Evolutionary conservation across 2,797 vertebrate genomes (phyloP).

Genomic region (Monodelphis domestica): DNA sequence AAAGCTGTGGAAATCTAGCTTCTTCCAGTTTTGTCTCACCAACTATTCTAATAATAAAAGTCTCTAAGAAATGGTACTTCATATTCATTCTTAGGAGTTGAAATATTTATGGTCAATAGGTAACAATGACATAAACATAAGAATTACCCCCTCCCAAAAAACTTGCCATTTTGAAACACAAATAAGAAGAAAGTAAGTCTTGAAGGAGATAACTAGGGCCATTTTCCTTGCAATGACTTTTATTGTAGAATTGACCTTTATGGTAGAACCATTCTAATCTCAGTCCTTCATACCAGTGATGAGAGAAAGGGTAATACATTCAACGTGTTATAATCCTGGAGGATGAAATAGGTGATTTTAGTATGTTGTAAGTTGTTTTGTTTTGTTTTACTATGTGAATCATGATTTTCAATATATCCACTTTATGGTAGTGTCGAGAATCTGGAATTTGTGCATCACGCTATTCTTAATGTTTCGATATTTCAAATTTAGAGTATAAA

Average conservation of each 20-base stretch:
- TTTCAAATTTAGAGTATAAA: background rate
- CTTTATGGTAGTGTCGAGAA: background rate
- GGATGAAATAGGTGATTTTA: conserved; percentile 34
- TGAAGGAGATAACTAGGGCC: background rate
- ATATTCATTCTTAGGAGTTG: background rate
- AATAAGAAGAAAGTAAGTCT: conserved; percentile 34
- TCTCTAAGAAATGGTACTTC: conserved; percentile 25
- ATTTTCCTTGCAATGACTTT: background rate
- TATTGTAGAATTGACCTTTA: conserved; percentile 11
- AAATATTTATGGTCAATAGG: background rate
- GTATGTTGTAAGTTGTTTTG: background rate
- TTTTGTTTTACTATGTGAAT: conserved; percentile 44
- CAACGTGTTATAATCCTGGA: background rate
- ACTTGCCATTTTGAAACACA: conserved; percentile 1
- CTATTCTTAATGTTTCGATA: background rate
- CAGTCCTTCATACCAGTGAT: conserved; percentile 8
- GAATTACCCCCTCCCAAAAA: background rate
- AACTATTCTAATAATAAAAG: conserved; percentile 3
- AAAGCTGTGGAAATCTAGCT: background rate
- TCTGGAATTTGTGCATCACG: background rate
- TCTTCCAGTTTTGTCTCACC: background rate
- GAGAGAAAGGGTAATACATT: conserved; percentile 2
- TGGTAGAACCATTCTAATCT: conserved; percentile 8
- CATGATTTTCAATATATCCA: conserved; percentile 21
- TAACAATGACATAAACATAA: conserved; percentile 16